A percentile compares a stretch with the other conserved stretches of the same genome.
phyloP scores from a whole-genome alignment of 1,140 invertebrate species.

The Cheumatopsyche charites region DNA sequence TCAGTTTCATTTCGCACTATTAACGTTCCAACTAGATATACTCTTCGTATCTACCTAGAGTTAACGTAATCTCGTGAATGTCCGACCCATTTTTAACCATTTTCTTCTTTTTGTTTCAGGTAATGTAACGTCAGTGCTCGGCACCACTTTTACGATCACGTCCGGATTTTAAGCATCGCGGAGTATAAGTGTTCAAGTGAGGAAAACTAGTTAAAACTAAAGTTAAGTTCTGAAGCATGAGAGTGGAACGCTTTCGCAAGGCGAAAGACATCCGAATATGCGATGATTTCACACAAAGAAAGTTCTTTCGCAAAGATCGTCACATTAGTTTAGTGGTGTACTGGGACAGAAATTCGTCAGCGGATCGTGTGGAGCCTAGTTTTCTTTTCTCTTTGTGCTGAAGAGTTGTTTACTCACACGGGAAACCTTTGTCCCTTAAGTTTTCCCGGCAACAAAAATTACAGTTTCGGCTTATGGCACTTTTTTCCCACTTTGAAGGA shows the following conservation, averaged over 20 bases:
- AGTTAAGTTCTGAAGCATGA: slow-evolving; percentile 15
- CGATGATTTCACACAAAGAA: neutral
- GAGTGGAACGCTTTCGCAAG: too few relatives aligned
- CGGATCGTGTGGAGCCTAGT: too few relatives aligned
- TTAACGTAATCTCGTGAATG: too few relatives aligned
- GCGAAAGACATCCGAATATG: neutral
- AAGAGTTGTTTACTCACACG: slow-evolving; percentile 19
- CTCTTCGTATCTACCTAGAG: too few relatives aligned
- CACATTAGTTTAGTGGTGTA: too few relatives aligned
- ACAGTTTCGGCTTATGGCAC: slow-evolving; percentile 29
- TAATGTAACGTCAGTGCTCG: slow-evolving; percentile 4
- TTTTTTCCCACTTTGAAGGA: slow-evolving; percentile 37
- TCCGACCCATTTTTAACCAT: slow-evolving; percentile 10
- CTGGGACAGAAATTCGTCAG: neutral
- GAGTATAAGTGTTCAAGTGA: slow-evolving; percentile 1
- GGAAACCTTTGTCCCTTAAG: slow-evolving; percentile 20
- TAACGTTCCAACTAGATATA: too few relatives aligned
- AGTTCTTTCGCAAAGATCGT: neutral
- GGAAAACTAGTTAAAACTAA: slow-evolving; percentile 42
- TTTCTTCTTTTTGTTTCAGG: slow-evolving; percentile 34
- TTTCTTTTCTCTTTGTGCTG: neutral
- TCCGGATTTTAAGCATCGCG: slow-evolving; percentile 35
- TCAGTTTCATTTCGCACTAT: neutral
- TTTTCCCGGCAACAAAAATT: slow-evolving; percentile 28
- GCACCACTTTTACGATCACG: slow-evolving; percentile 21